These are phyloP conservation scores for Trissolcus brochymenae DNA, from an alignment of 2,888 invertebrate genomes.

Conservation along the genomic window DNA sequence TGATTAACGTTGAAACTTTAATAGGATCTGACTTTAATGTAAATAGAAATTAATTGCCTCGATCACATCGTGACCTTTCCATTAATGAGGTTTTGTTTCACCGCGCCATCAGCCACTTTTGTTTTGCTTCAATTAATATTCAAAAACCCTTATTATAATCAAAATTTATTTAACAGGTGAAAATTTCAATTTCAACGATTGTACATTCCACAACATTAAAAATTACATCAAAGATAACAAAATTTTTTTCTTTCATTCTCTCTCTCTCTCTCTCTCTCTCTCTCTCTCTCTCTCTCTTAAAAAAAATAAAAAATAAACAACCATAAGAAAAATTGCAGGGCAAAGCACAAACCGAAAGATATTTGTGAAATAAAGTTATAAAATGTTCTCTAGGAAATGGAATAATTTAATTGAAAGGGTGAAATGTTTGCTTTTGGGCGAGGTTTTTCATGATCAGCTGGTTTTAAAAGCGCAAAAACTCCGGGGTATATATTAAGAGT, in stretches of 20 bases:
- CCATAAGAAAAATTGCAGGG: background rate
- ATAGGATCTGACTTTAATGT: too few species aligned
- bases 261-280: too few species aligned
- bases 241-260: too few species aligned
- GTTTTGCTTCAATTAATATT: conserved; percentile 40
- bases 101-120: conserved; percentile 22
- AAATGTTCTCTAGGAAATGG: background rate
- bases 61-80: conserved; percentile 29
- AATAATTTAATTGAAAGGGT: conserved; percentile 10
- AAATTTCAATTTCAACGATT: background rate
- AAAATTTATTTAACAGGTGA: too few species aligned
- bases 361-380: background rate
- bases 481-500: background rate
- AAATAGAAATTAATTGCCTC: conserved; percentile 12
- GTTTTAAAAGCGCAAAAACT: conserved; percentile 19
- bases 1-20: too few species aligned
- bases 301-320: background rate
- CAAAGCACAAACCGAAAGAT: background rate
- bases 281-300: too few species aligned
- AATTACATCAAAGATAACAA: too few species aligned
- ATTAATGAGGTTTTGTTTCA: conserved; percentile 23
- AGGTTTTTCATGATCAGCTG: conserved; percentile 10
- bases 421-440: background rate
- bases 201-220: too few species aligned
- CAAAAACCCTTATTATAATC: conserved; percentile 30